Evolutionary conservation across 2,113 vertebrate genomes (phyloP), one percentile per base, ranked within the genome.

Genomic region (Budorcas taxicolor): DNA sequence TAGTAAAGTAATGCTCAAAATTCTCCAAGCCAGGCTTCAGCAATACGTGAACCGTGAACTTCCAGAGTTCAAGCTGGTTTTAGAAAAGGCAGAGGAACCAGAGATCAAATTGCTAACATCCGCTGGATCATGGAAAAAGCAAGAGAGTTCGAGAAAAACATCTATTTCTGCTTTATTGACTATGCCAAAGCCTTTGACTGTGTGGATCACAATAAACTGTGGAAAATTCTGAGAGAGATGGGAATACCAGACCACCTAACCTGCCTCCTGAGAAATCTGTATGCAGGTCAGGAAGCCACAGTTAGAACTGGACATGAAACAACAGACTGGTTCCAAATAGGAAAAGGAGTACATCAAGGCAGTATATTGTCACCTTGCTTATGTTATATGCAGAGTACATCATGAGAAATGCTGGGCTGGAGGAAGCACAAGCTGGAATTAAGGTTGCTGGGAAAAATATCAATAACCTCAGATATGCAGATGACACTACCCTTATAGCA

Each of bases 81-180:
- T n/a, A 17, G 31, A n/a, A 64, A 33, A 16, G 15, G 31, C 15
- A 64, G 31, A 33, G 31, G 31, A 64, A 64, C 7, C 60, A 33
- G 29, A 62, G 29, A 62, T 33, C 60, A 64, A 64, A 33, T 64
- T 64, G 60, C 60, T 7, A 64, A 16, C 62, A 64, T 64, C 62
- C 0, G 1, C 31, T 16, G 62, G 15, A n/a, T 64, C 62, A 33
- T 8, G 0, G 3, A 64, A 33, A 64, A 33, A 64, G 62, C 31
- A 64, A 64, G 31, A 64, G 31, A 16, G 62, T 33, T 33, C 7
- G 31, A 33, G 31, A 17, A 33, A 64, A 17, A 8, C 31, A 17
- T 33, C 62, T 64, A 17, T 4, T 64, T 64, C 31, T 64, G 15
- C 31, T 33, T 17, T 64, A 64, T 4, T 64, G 62, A 33, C 62